A percentile compares a stretch with the other conserved stretches of the same genome.
These are phyloP conservation scores for Sorex maritimensis DNA, from an alignment of 2,797 vertebrate genomes.

Conservation along the genomic window DNA sequence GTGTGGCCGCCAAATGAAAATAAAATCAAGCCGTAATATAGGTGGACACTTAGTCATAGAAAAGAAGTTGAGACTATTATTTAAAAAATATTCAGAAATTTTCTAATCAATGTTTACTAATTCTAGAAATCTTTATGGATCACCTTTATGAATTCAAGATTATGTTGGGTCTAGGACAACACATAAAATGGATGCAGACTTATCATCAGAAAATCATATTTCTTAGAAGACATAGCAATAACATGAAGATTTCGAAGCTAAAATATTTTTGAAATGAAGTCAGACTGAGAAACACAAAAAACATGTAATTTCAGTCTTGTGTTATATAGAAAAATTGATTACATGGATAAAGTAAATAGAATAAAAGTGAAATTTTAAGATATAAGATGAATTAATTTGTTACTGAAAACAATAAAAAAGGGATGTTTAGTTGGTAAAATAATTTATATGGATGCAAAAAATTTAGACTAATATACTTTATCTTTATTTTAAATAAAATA, in stretches of 20 bases:
- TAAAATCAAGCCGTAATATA: neutral
- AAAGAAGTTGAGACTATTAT: neutral
- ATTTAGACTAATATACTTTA: too few relatives aligned
- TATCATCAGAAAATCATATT: neutral
- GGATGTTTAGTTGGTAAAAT: too few relatives aligned
- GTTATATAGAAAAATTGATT: neutral
- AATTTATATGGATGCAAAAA: too few relatives aligned
- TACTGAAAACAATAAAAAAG: neutral
- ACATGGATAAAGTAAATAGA: neutral
- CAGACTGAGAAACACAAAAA: neutral
- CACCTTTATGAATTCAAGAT: neutral
- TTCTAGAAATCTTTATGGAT: neutral
- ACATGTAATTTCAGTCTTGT: neutral
- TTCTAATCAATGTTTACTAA: neutral
- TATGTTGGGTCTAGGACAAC: neutral
- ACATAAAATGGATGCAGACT: neutral
- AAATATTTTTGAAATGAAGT: neutral
- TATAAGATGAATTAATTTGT: neutral
- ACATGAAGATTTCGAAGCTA: neutral
- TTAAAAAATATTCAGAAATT: neutral
- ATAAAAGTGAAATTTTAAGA: neutral
- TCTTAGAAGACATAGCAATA: neutral
- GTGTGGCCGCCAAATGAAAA: too few relatives aligned
- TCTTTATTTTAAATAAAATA: too few relatives aligned
- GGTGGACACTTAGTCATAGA: neutral